A percentile compares a stretch with the other conserved stretches of the same genome.
These are phyloP conservation scores for Perdita meconis DNA, from an alignment of 2,888 invertebrate genomes.

Conservation along the genomic window DNA sequence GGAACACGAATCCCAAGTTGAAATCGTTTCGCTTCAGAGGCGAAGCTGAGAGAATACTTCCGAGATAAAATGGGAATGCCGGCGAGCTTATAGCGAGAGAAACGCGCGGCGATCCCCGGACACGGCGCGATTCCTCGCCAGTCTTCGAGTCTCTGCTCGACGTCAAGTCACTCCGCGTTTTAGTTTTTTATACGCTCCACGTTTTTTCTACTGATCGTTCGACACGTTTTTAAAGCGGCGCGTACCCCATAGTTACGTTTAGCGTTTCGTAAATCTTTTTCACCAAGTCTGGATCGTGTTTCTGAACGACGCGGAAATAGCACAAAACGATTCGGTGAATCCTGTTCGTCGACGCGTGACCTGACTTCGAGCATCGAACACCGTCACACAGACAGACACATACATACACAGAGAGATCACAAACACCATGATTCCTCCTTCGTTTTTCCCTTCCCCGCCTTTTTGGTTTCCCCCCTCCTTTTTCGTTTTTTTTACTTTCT, in stretches of 20 bases:
- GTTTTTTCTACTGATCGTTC: conserved; percentile 44
- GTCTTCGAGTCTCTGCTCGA: conserved; percentile 50
- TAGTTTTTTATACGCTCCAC: conserved; percentile 51
- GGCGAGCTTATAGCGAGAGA: too few relatives aligned
- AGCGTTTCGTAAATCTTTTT: conserved; percentile 32
- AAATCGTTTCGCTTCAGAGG: too few relatives aligned
- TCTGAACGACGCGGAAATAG: conserved; percentile 18
- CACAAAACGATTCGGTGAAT: conserved; percentile 18
- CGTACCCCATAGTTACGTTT: conserved; percentile 41
- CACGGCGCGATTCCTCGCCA: neutral
- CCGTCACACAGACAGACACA: conserved; percentile 2
- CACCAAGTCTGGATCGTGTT: conserved; percentile 20
- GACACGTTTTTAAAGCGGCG: conserved; percentile 18
- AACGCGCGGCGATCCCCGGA: conserved; percentile 32
- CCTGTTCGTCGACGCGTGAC: conserved; percentile 58
- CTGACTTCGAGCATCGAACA: conserved; percentile 60
- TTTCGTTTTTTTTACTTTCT: conserved; percentile 63
- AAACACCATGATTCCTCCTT: conserved; percentile 13
- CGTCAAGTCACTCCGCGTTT: conserved; percentile 54
- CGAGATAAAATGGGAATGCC: too few relatives aligned
- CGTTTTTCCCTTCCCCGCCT: neutral
- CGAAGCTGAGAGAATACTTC: too few relatives aligned
- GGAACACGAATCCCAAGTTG: too few relatives aligned
- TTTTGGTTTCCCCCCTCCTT: conserved; percentile 3
- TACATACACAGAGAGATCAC: too few relatives aligned